Base-by-base conservation (phyloP, 1,140 invertebrate genomes). In the Drosophila bipectinata region DNA sequence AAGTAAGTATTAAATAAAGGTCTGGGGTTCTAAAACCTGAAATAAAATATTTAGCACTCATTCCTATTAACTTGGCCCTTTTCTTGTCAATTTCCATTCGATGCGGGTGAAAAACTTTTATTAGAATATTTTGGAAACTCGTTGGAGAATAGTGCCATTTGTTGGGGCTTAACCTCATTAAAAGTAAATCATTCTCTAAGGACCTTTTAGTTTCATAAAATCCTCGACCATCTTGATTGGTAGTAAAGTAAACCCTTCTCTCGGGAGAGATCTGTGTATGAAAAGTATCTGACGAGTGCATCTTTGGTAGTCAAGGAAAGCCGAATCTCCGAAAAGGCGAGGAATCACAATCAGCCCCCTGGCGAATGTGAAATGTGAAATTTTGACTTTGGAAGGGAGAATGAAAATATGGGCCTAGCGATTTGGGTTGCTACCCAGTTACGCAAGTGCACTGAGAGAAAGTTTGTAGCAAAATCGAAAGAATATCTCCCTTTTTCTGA, bases 331-430 rank as follows among this genome's bases (percentile, higher is more conserved):
- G 26, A 28, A 28, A 28, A 6, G 26, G 26, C 5, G 26, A 10
- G 26, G 12, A 49, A 39, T 34, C 34, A 49, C 28, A 49, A 26
- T 58, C 32, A 48, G 34, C 18, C 63, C 63, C 39, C 61, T n/a
- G 60, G 63, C 34, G 34, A 64, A 67, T 67, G 63, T 67, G 34
- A 67, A 67, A 67, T 63, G 62, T 39, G 48, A 9, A 66, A 41
- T 63, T 67, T 67, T 64, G 45, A 67, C 47, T 67, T 64, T 52
- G 15, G 45, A 39, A 28, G 21, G 10, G 30, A 39, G 34, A 8
- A 10, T 18, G 48, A 12, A 32, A 44, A 67, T 64, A 44, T 67
- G 63, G 63, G 47, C 18, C 24, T 28, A 64, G 4, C 34, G 28
- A 14, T 32, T 64, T 52, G 63, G 60, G 34, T 64, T 52, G 59